Evolutionary conservation across 2,888 invertebrate species (phyloP), one percentile per base, ranked within the genome.

Genomic region (Meteorus cinctellus): DNA sequence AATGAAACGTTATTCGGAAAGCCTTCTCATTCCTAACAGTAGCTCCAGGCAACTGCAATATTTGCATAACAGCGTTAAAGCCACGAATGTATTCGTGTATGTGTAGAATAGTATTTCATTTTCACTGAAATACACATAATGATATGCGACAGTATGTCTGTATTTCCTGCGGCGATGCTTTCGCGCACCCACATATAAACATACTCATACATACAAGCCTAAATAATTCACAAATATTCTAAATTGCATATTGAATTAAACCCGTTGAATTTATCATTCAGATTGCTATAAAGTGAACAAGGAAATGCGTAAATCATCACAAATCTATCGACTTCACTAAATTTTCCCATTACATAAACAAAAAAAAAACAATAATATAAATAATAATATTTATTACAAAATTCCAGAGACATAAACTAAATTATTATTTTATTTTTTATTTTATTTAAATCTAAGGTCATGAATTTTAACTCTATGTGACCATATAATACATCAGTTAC

Each of bases 21-120:
- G 74, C 67, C 73, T 71, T 70, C 72, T 66, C 51, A 19, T 55
- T 19, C 8, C 55, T 55, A 55, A 55, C 65, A 78, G 68, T 60
- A 51, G 77, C 73, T 81, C 77, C 79, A 81, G 79, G 66, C 59
- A 48, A 31, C 65, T 19, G 36, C 31, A 36, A 72, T 36, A 70
- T 82, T 82, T 82, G 74, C 82, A 82, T 82, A 82, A 82, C 78
- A 71, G 78, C 78, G 78, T 82, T 82, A 80, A 80, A 80, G 80
- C 74, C 55, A 55, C n/a, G 77, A 78, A 76, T 79, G 77, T 81
- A 80, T 79, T 74, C 74, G 19, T 34, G 29, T 31, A 19, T 65
- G 29, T 55, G 66, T 55, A 55, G n/a, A n/a, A n/a, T 19, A 19
- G 55, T 65, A 65, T 75, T 72, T 75, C 72, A 31, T 77, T 82